Evolutionary conservation across 2,888 invertebrate genomes (phyloP).

Genomic region (Eupithecia abbreviata): DNA sequence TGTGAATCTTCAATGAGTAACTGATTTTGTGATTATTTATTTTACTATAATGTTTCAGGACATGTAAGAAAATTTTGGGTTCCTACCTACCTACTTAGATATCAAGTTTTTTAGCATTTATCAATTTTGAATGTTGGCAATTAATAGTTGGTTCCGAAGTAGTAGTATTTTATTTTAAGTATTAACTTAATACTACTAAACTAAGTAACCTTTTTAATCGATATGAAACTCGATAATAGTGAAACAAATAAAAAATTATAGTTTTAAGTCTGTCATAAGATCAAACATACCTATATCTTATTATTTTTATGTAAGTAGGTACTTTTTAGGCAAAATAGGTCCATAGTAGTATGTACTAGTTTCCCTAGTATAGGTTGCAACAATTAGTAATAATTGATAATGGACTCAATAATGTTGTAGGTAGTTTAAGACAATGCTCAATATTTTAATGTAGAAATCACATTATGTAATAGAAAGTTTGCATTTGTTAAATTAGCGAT

Average conservation of each 20-base stretch:
- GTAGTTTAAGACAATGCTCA: conserved; percentile 25
- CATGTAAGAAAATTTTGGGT: not conserved
- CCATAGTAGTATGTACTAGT: not conserved
- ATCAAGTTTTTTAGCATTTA: not conserved
- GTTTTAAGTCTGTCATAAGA: not conserved
- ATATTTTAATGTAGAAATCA: conserved; percentile 27
- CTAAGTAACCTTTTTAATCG: not conserved
- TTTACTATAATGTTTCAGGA: not conserved
- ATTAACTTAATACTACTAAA: not conserved
- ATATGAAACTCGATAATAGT: not conserved
- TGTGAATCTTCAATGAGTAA: conserved; percentile 9
- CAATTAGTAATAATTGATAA: not conserved
- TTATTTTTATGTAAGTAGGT: not conserved
- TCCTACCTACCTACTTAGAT: not conserved
- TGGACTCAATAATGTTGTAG: conserved; percentile 5
- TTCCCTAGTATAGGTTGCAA: not conserved
- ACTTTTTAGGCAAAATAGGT: not conserved
- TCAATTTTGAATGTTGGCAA: not conserved
- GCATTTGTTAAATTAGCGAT: not conserved
- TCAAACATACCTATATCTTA: not conserved
- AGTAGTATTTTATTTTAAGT: not conserved
- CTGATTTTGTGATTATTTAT: not conserved
- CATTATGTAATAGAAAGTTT: conserved; percentile 1
- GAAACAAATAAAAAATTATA: not conserved
- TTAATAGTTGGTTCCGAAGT: not conserved